Conservation (phyloP, 1,140 invertebrate species). For the Bombus difficillimus region DNA sequence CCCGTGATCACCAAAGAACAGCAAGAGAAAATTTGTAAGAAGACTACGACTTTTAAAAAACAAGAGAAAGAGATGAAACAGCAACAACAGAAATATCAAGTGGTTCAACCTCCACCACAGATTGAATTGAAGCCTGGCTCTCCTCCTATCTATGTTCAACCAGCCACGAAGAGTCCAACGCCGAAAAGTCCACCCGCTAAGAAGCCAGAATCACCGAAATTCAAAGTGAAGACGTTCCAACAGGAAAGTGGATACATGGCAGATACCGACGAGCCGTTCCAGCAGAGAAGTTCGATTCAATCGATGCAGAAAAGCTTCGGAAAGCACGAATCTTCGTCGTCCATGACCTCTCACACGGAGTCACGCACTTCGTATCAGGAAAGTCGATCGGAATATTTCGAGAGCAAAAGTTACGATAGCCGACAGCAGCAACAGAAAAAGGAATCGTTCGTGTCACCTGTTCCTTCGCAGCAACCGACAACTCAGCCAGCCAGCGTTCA, state of each 20-base stretch:
- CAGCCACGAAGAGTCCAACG: slow-evolving; percentile 64
- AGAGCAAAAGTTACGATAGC: slow-evolving; percentile 75
- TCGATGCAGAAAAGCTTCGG: slow-evolving; percentile 69
- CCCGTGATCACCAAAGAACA: slow-evolving; percentile 76
- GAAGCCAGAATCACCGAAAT: slow-evolving; percentile 85
- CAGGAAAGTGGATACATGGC: slow-evolving; percentile 88
- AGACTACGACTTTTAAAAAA: slow-evolving; percentile 69
- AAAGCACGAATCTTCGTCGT: slow-evolving; percentile 74
- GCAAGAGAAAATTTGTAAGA: slow-evolving; percentile 67
- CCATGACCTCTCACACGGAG: slow-evolving; percentile 69
- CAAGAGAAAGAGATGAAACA: slow-evolving; percentile 74
- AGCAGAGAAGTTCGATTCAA: slow-evolving; percentile 58
- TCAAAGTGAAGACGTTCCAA: slow-evolving; percentile 81
- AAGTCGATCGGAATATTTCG: slow-evolving; percentile 72
- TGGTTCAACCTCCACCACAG: slow-evolving; percentile 68
- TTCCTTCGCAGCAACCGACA: slow-evolving; percentile 1
- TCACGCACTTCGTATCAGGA: slow-evolving; percentile 75
- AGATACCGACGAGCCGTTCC: slow-evolving; percentile 87
- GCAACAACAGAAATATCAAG: slow-evolving; percentile 70
- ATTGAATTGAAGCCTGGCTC: slow-evolving; percentile 82
- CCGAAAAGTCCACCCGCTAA: slow-evolving; percentile 64
- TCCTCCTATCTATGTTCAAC: slow-evolving; percentile 83
- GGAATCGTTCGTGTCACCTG: slow-evolving; percentile 18
- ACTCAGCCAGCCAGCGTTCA: slow-evolving; percentile 21
- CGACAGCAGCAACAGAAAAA: slow-evolving; percentile 70